Base-by-base conservation (phyloP, 2,113 vertebrate species). In the Aramus guarauna region DNA sequence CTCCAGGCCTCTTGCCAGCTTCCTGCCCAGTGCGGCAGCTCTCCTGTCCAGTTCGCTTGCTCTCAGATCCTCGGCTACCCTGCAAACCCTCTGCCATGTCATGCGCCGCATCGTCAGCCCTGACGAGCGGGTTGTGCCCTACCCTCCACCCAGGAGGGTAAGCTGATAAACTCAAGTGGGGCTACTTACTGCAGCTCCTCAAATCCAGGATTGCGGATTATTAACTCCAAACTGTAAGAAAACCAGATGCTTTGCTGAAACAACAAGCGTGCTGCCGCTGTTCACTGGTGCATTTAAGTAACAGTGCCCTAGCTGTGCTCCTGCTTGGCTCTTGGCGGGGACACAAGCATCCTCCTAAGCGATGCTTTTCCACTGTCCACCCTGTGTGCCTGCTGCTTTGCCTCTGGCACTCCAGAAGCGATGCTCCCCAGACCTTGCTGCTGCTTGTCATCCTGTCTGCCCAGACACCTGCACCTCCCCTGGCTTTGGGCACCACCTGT, bases 161-260 rank as follows among this genome's bases (percentile, higher is more conserved):
- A 88, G 39, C 20, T 43, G 36, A 18, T 27, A 36, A 32, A 11
- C 45, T 45, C 17, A 22, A 29, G 55, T 2, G 27, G 13, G 48
- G 55, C 52, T 80, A 98, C 98, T 98, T 97, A 99, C 99, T 98
- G 97, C 30, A 97, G 75, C 14, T 99, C 98, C 67, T 98, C 93
- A 94, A 99, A 99, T 22, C 94, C 98, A 32, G 98, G 82, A 80
- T 99, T 99, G 90, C n/a, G 91, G 94, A 99, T 98, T 43, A 98
- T 98, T 93, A 99, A 86, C 79, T 97, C 98, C 0, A 97, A 98
- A 47, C 99, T 99, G 97, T 29, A 78, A 96, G 85, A 85, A 62
- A 67, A 82, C 67, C 50, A 77, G n/a, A 63, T 0, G 34, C 9
- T 81, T 34, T 71, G 55, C 39, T 80, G 78, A 78, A 53, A 80